Percentiles rank a stretch among this genome's conserved stretches.
Conservation (phyloP, 2,113 vertebrate species). For the Apteryx mantelli region DNA sequence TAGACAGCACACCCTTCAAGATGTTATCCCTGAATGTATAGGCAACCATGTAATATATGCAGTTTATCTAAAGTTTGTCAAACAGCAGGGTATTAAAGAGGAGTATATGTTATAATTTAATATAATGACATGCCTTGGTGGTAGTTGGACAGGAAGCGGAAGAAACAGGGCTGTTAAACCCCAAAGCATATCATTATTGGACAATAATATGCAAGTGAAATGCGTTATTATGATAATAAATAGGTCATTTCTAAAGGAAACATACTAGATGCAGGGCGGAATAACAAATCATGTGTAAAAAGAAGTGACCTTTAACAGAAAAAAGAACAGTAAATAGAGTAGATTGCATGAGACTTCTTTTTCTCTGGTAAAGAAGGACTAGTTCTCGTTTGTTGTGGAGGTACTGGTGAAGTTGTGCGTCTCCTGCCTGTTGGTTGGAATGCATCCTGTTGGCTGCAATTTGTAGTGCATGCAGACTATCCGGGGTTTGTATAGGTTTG, state of each 20-base stretch:
- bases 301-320: background rate
- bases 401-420: background rate
- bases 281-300: conserved; percentile 15
- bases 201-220: conserved; percentile 11
- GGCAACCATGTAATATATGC: background rate
- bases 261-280: background rate
- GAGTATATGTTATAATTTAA: background rate
- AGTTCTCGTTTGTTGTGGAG: background rate
- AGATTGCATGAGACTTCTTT: background rate
- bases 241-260: conserved; percentile 27
- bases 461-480: background rate
- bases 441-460: background rate
- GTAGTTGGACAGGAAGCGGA: background rate
- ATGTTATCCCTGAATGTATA: background rate
- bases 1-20: background rate
- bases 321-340: conserved; percentile 4
- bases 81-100: conserved; percentile 1
- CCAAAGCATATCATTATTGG: background rate
- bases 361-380: background rate
- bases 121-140: background rate
- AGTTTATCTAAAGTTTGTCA: background rate
- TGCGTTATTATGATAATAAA: conserved; percentile 12
- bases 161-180: background rate
- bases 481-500: background rate
- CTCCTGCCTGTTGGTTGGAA: background rate